phyloP scores from a whole-genome alignment of 2,797 vertebrate genomes.

The Fistularia tabacaria region DNA sequence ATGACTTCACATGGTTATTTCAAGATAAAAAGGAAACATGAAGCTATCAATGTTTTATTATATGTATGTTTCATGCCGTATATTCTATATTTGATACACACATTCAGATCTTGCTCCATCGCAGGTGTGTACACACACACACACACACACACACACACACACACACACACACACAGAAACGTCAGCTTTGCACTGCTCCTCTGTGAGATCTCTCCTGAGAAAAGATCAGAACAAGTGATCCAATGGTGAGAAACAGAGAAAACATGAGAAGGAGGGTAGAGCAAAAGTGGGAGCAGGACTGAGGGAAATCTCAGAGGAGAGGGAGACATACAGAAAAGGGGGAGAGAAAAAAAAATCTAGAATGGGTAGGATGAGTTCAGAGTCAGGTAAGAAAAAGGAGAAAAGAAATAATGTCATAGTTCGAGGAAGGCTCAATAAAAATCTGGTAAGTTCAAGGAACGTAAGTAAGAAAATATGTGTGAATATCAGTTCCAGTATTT shows the following conservation, averaged over 20 bases:
- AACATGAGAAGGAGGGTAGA: constrained; percentile 24
- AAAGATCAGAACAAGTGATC: constrained; percentile 39
- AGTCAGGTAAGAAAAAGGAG: neutral
- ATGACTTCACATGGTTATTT: too few relatives aligned
- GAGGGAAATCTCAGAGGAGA: constrained; percentile 12
- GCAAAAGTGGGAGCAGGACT: constrained; percentile 13
- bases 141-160: too few relatives aligned
- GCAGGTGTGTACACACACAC: too few relatives aligned
- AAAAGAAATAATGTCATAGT: neutral
- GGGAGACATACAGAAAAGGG: constrained; percentile 5
- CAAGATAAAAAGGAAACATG: too few relatives aligned
- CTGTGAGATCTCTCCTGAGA: constrained; percentile 48
- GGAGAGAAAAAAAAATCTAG: neutral
- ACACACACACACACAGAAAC: too few relatives aligned
- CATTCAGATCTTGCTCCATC: too few relatives aligned
- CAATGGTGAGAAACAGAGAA: constrained; percentile 38
- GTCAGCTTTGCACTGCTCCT: constrained; percentile 41
- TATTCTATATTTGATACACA: too few relatives aligned
- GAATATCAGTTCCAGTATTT: too few relatives aligned
- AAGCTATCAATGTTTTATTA: too few relatives aligned
- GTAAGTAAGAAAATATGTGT: too few relatives aligned
- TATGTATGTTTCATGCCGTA: too few relatives aligned
- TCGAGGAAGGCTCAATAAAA: neutral
- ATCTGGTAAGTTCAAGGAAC: neutral
- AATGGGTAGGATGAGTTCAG: constrained; percentile 6